Percentiles rank a stretch among this genome's conserved stretches.
Conservation (phyloP, 2,888 invertebrate species). For the Mechanitis mazaeus region DNA sequence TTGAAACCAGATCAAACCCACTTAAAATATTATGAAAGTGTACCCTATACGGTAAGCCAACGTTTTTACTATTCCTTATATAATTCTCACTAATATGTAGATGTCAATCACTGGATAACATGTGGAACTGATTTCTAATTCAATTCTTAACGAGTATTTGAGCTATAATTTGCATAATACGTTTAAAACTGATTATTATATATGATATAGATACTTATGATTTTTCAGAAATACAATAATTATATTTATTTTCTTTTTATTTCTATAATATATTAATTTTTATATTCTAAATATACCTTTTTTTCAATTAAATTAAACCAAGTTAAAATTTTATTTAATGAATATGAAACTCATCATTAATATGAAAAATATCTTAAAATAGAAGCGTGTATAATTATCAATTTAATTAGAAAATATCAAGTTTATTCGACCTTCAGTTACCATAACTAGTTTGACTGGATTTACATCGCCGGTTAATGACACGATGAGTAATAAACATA, state of each 20-base stretch:
- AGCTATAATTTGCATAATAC: too few relatives aligned
- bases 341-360: not conserved
- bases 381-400: conserved; percentile 11
- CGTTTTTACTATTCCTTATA: conserved; percentile 18
- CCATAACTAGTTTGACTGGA: conserved; percentile 35
- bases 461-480: conserved; percentile 29
- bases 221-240: too few relatives aligned
- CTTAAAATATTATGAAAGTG: conserved; percentile 17
- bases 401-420: conserved; percentile 22
- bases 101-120: conserved; percentile 13
- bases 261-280: too few relatives aligned
- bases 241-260: too few relatives aligned
- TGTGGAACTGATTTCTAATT: conserved; percentile 6
- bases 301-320: too few relatives aligned
- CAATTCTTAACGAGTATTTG: too few relatives aligned
- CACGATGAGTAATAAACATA: conserved; percentile 31
- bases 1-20: conserved; percentile 15
- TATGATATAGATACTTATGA: too few relatives aligned
- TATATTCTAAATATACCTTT: too few relatives aligned
- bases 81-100: conserved; percentile 13
- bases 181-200: too few relatives aligned
- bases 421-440: conserved; percentile 26
- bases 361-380: not conserved
- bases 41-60: conserved; percentile 7
- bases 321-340: not conserved